Evolutionary conservation across 2,888 invertebrate genomes (phyloP), one percentile per base, ranked within the genome.

Genomic region (Zonitis immaculata): DNA sequence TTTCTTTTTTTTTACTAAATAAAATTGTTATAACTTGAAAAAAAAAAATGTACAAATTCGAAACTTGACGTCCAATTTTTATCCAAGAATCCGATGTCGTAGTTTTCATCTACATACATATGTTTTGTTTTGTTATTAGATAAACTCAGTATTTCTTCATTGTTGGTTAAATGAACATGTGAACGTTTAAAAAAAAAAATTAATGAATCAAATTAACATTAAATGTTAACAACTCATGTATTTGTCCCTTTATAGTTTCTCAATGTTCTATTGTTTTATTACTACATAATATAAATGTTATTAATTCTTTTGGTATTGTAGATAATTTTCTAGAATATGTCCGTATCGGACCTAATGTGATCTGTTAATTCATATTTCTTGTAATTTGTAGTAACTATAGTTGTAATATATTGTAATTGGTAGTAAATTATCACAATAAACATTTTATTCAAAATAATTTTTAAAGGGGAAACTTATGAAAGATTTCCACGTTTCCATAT

Each of bases 401-500:
- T 42, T 65, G 63, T 65, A 66, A 58, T 60, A 63, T 62, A 61
- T 48, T 53, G 45, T 57, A 51, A 20, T 7, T 20, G 39, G 32
- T 51, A 55, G 55, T 57, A 56, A 56, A 47, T 56, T 56, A 56
- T 56, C 42, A 55, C 60, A 63, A 60, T 61, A 63, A 61, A 63
- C 59, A 52, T 63, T 61, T 58, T 58, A 55, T 56, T 58, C 53
- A 57, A 42, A 42, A 14, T 39, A 35, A 39, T 2, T 27, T 27
- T 22, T 22, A 22, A 4, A 3, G 5, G 3, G 3, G 22, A 22
- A 22, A 22, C 22, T 39, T 45, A 45, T 9, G 45, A 45, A 16
- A 49, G 35, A 44, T 44, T 52, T 6, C 60, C 73, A 52, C 84
- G 76, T 51, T 84, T 80, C 89, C 89, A 89, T 52, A 89, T 81